Conservation (phyloP, 1,140 invertebrate species). For the Zaprionus taronus region DNA sequence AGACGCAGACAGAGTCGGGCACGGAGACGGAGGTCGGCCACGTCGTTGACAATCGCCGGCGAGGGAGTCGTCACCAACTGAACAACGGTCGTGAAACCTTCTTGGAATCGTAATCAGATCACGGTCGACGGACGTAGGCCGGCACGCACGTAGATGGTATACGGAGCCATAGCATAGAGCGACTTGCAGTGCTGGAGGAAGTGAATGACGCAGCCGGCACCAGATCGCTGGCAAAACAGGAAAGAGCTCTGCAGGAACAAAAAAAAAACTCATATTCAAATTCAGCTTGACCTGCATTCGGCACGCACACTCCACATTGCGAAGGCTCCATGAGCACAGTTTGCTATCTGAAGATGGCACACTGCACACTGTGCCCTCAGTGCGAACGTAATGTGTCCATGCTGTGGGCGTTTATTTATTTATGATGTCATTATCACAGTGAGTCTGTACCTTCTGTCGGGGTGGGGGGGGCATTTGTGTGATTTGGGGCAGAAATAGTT, state of each 20-base stretch:
- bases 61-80: slow-evolving; percentile 31
- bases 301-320: not conserved
- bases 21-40: slow-evolving; percentile 1
- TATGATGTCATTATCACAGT: too few species aligned
- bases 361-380: not conserved
- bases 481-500: not conserved
- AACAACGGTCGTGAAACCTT: slow-evolving; percentile 40
- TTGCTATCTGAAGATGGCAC: not conserved
- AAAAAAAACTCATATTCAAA: not conserved
- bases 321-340: too few species aligned
- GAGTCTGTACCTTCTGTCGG: too few species aligned
- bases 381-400: not conserved
- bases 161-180: too few species aligned
- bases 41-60: slow-evolving; percentile 26
- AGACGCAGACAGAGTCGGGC: not conserved
- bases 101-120: slow-evolving; percentile 62
- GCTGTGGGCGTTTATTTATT: too few species aligned
- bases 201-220: not conserved
- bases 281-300: not conserved
- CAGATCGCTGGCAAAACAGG: not conserved
- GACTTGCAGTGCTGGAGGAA: not conserved
- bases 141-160: not conserved
- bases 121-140: slow-evolving; percentile 22
- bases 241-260: not conserved
- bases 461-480: too few species aligned